Percentiles rank a stretch among this genome's conserved stretches.
Evolutionary conservation across 2,797 vertebrate species (phyloP).

Genomic region (Hydrophis major): DNA sequence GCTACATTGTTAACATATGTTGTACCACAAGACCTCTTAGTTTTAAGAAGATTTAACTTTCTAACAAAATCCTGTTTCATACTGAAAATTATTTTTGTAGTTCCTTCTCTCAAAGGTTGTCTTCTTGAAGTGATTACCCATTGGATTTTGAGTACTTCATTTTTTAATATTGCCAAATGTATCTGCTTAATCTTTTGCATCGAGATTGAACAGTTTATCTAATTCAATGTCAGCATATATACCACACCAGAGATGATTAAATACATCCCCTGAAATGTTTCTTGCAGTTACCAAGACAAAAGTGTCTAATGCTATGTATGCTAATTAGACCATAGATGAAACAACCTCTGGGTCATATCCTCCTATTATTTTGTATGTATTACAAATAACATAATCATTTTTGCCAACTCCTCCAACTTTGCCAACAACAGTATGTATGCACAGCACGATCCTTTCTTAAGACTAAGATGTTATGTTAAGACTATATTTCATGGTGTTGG

Average conservation of each 20-base stretch:
- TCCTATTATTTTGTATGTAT: not conserved
- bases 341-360: not conserved
- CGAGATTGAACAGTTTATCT: not conserved
- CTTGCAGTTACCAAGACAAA: not conserved
- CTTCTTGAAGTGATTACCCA: not conserved
- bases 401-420: not conserved
- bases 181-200: not conserved
- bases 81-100: not conserved
- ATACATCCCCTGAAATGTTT: not conserved
- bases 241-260: not conserved
- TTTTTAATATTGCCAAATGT: not conserved
- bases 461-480: not conserved
- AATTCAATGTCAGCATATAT: not conserved
- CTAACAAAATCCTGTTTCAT: not conserved
- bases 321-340: not conserved
- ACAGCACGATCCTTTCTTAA: not conserved
- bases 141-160: not conserved
- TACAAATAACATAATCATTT: not conserved
- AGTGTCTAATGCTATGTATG: not conserved
- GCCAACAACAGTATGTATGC: not conserved
- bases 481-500: not conserved
- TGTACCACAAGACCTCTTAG: not conserved
- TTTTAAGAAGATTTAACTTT: not conserved
- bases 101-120: not conserved
- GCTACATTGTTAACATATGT: not conserved